Evolutionary conservation across 2,888 invertebrate species (phyloP).

Genomic region (Lottia scabra): DNA sequence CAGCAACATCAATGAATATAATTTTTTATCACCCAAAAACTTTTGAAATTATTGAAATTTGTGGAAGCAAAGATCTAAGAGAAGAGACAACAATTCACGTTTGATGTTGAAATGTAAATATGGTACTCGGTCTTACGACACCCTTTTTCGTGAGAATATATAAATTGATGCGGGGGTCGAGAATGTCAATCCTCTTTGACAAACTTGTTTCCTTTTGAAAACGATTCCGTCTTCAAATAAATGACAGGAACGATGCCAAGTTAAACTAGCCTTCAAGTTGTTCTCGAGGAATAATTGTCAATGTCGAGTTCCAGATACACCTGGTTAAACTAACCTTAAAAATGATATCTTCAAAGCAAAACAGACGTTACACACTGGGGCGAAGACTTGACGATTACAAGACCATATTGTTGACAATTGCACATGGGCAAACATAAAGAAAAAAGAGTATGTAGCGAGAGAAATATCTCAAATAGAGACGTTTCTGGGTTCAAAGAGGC

Average conservation of each 20-base stretch:
- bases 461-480: constrained; percentile 32
- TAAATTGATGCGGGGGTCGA: not conserved
- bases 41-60: too few relatives aligned
- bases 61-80: not conserved
- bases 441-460: constrained; percentile 25
- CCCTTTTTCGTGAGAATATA: constrained; percentile 1
- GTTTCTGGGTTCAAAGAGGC: constrained; percentile 39
- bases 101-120: not conserved
- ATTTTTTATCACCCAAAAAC: too few relatives aligned
- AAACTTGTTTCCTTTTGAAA: not conserved
- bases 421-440: constrained; percentile 21
- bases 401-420: constrained; percentile 19
- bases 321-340: not conserved
- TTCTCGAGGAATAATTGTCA: not conserved
- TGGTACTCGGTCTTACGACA: not conserved
- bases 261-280: not conserved
- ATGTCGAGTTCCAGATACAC: not conserved
- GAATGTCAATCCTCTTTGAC: not conserved
- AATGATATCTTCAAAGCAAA: constrained; percentile 19
- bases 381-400: constrained; percentile 10
- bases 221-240: not conserved
- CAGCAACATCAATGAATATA: too few relatives aligned
- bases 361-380: constrained; percentile 18
- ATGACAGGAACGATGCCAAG: not conserved
- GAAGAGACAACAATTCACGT: not conserved